phyloP scores from a whole-genome alignment of 92 coral and sea anemone genomes.

The Bergia puertoricense region DNA sequence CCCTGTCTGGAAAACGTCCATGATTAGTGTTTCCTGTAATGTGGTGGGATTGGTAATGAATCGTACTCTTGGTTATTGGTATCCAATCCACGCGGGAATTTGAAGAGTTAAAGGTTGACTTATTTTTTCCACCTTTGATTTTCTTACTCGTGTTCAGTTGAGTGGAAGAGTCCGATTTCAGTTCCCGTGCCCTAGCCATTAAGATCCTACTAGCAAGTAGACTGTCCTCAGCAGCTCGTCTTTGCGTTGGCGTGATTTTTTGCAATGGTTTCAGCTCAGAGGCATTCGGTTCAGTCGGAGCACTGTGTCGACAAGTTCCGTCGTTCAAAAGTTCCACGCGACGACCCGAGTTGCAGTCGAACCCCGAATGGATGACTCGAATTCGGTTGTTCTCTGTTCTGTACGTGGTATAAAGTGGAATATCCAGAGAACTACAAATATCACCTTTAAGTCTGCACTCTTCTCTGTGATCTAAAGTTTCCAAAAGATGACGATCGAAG shows the following conservation, averaged over 20 bases:
- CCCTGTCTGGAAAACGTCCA: slow-evolving; percentile 55
- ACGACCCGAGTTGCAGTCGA: slow-evolving; percentile 7
- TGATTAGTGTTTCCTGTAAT: not conserved
- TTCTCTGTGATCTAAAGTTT: slow-evolving; percentile 57
- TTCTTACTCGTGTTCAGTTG: slow-evolving; percentile 50
- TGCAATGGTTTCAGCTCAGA: slow-evolving; percentile 73
- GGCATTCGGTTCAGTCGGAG: not conserved
- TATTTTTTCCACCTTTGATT: slow-evolving; percentile 42
- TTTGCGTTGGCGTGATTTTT: slow-evolving; percentile 83
- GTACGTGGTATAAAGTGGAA: slow-evolving; percentile 55
- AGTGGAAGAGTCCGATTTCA: slow-evolving; percentile 55
- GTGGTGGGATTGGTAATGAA: slow-evolving; percentile 68
- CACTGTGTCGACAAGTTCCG: slow-evolving; percentile 60
- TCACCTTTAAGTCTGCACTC: slow-evolving; percentile 54
- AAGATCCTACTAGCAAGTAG: slow-evolving; percentile 56
- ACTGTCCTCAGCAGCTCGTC: slow-evolving; percentile 77
- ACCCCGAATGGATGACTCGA: slow-evolving; percentile 61
- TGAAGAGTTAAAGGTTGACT: not conserved
- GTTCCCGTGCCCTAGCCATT: slow-evolving; percentile 57
- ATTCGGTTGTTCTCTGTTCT: slow-evolving; percentile 66
- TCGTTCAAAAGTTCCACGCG: slow-evolving; percentile 43
- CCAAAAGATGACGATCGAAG: slow-evolving; percentile 87
- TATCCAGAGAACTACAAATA: slow-evolving; percentile 44
- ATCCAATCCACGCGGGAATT: slow-evolving; percentile 83
- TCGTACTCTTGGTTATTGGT: slow-evolving; percentile 88